phyloP scores from a whole-genome alignment of 2,888 invertebrate species.

The Galerucella nymphaeae region DNA sequence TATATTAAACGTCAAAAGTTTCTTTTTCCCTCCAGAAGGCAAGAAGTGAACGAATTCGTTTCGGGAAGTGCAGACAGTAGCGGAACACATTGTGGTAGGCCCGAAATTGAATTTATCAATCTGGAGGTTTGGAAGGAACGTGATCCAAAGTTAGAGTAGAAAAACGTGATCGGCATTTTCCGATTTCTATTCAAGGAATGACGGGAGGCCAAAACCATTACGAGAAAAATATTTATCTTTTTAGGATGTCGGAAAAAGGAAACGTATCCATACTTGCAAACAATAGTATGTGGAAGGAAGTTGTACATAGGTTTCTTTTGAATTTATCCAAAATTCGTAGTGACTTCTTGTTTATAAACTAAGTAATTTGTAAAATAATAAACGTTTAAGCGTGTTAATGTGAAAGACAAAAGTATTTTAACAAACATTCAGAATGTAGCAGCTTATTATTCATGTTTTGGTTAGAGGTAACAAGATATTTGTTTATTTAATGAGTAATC shows the following conservation, averaged over 20 bases:
- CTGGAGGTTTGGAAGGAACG: slow-evolving; percentile 46
- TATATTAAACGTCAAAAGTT: background rate
- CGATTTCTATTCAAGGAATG: slow-evolving; percentile 16
- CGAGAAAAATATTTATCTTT: slow-evolving; percentile 22
- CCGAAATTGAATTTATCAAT: slow-evolving; percentile 55
- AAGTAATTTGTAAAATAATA: no score
- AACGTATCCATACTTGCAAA: background rate
- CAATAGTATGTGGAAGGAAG: background rate
- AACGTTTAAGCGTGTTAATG: background rate
- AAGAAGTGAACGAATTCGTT: slow-evolving; percentile 35
- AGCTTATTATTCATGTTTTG: slow-evolving; percentile 5
- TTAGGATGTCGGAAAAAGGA: background rate
- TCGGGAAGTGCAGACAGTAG: slow-evolving; percentile 39
- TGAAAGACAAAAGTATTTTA: background rate
- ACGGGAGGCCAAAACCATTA: slow-evolving; percentile 22
- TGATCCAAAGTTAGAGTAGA: slow-evolving; percentile 40
- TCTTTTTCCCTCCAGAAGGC: background rate
- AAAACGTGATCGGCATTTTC: slow-evolving; percentile 51
- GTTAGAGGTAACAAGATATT: slow-evolving; percentile 34
- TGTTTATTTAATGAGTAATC: slow-evolving; percentile 44
- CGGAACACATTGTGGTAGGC: slow-evolving; percentile 53
- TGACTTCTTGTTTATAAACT: no score
- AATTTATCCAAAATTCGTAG: no score
- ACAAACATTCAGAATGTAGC: background rate
- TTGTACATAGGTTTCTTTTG: background rate